Evolutionary conservation across 2,113 vertebrate genomes (phyloP), one percentile per base, ranked within the genome.

Genomic region (Erythrocercus mccallii): DNA sequence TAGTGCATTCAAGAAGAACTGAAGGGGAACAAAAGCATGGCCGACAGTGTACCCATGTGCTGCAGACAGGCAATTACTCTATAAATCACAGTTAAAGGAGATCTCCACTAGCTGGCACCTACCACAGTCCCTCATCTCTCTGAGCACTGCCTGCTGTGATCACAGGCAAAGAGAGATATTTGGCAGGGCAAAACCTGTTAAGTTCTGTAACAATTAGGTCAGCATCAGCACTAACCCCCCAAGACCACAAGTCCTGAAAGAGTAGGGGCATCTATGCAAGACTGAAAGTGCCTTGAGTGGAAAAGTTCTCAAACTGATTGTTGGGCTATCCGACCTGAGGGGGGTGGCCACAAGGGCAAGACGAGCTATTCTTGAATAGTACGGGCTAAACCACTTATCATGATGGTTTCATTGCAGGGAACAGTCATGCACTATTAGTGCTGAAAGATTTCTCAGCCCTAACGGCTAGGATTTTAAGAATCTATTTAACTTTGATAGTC

Each of bases 401-500:
- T 64, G 81, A 95, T 93, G 85, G 90, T 83, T 96, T 94, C 95
- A 94, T 91, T 93, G 94, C 94, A 73, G 66, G 70, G 71, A 95
- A 66, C 91, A 95, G 94, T 94, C 95, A 94, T 92, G 95, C 95
- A 92, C 94, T 96, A 96, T 96, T 96, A 96, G 92, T 92, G 95
- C 93, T 96, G 94, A 97, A 95, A 96, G 93, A 95, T 93, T 96
- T 94, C 90, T 92, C 93, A 92, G 92, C 79, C 92, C 94, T 96
- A 96, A 96, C 86, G 57, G 92, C 93, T 80, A 95, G 82, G 93
- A 94, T 90, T 95, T 94, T 90, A 93, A 95, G 92, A 96, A 96
- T 96, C 95, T 96, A 94, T 97, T 96, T 97, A 96, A 96, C 94
- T 95, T 92, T 94, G 96, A 95, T 96, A 94, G 95, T 96, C 92